Conservation (phyloP, 1,140 invertebrate species). For the Berghia stephanieae region DNA sequence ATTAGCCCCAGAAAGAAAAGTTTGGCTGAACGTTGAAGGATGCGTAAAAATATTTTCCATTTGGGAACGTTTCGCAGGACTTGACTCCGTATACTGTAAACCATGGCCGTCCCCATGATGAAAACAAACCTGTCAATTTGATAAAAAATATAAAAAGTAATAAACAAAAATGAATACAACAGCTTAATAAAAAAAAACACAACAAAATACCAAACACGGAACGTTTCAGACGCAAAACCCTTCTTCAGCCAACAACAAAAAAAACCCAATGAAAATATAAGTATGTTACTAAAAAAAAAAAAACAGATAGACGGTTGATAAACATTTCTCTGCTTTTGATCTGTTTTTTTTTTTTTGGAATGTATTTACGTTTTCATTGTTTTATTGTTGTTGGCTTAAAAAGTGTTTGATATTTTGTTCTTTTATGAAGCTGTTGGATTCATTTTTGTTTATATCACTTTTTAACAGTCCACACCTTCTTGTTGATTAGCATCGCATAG, state of each 20-base stretch:
- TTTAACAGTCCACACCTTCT: too few species aligned
- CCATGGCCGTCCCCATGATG: constrained; percentile 93
- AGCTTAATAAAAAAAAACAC: background rate
- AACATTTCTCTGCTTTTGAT: too few species aligned
- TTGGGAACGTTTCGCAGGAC: constrained; percentile 75
- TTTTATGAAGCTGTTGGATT: too few species aligned
- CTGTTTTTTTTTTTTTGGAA: too few species aligned
- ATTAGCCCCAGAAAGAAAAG: constrained; percentile 63
- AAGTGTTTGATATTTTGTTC: too few species aligned
- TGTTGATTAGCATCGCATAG: too few species aligned
- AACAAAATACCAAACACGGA: background rate
- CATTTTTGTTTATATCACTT: too few species aligned
- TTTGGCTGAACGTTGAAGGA: constrained; percentile 75
- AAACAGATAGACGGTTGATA: too few species aligned
- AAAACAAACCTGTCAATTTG: constrained; percentile 79
- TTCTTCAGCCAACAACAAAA: background rate
- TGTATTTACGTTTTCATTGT: too few species aligned
- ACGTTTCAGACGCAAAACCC: too few species aligned
- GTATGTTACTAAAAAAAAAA: background rate
- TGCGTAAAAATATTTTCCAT: constrained; percentile 68
- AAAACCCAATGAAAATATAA: background rate
- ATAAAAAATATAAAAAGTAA: background rate
- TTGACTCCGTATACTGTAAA: constrained; percentile 80
- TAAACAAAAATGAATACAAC: background rate
- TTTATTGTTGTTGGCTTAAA: too few species aligned